phyloP scores from a whole-genome alignment of 2,888 invertebrate genomes.

The Dryococelus australis region DNA sequence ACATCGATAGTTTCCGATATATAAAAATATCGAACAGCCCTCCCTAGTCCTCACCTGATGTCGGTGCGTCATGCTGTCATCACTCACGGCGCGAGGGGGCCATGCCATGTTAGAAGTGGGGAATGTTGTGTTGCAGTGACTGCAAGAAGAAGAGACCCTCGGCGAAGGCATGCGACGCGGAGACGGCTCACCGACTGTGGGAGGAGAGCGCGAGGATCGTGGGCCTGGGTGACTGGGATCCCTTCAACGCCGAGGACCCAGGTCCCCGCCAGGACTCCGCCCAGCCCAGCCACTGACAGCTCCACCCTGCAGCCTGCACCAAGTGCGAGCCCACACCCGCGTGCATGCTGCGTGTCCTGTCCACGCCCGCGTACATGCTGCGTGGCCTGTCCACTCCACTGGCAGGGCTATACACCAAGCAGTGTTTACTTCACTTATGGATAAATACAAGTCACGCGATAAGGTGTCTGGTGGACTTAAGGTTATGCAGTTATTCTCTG shows the following conservation, averaged over 20 bases:
- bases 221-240: slow-evolving; percentile 43
- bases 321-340: not conserved
- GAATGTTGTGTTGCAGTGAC: slow-evolving; percentile 45
- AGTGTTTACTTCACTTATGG: no score
- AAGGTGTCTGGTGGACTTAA: no score
- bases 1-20: no score
- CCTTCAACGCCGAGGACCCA: not conserved
- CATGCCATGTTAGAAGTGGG: not conserved
- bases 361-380: not conserved
- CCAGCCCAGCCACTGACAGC: not conserved
- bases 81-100: no score
- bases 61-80: no score
- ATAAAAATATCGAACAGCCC: no score
- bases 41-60: no score
- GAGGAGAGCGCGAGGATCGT: slow-evolving; percentile 49
- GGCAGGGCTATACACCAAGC: no score
- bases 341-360: not conserved
- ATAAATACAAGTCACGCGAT: no score
- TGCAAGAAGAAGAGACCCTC: slow-evolving; percentile 46
- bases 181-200: slow-evolving; percentile 49
- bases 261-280: not conserved
- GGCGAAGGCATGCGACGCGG: slow-evolving; percentile 45
- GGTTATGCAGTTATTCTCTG: no score
- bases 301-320: no score
- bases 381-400: no score